phyloP scores from a whole-genome alignment of 1,140 invertebrate species.

The Spodoptera litura region DNA sequence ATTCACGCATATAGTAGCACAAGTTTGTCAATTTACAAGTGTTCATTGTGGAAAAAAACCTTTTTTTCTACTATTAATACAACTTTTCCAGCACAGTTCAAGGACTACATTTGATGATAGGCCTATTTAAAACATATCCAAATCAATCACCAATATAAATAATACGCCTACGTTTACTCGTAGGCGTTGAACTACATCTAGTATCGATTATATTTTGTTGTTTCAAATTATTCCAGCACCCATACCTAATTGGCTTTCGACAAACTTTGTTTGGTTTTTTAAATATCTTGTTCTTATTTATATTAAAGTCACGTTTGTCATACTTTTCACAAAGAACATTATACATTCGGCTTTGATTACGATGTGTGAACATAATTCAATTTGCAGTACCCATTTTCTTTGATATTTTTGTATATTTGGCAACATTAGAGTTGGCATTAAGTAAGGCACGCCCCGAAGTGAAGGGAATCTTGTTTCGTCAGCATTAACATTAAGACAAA shows the following conservation, averaged over 20 bases:
- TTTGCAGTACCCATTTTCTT: conserved; percentile 28
- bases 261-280: neutral
- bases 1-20: too few relatives aligned
- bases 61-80: too few relatives aligned
- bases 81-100: too few relatives aligned
- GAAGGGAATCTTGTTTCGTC: conserved; percentile 69
- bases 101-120: too few relatives aligned
- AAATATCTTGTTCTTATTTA: neutral
- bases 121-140: too few relatives aligned
- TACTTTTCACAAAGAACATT: conserved; percentile 27
- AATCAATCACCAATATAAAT: too few relatives aligned
- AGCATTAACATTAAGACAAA: conserved; percentile 73
- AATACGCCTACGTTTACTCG: neutral
- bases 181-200: neutral
- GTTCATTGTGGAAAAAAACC: too few relatives aligned
- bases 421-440: conserved; percentile 45
- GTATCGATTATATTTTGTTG: neutral
- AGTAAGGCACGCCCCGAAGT: conserved; percentile 44
- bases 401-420: conserved; percentile 46
- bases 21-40: too few relatives aligned
- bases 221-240: neutral
- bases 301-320: conserved; percentile 8
- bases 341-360: conserved; percentile 31
- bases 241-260: neutral
- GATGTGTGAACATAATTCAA: conserved; percentile 44